phyloP scores from a whole-genome alignment of 2,888 invertebrate species.

The Andrena bicolor region DNA sequence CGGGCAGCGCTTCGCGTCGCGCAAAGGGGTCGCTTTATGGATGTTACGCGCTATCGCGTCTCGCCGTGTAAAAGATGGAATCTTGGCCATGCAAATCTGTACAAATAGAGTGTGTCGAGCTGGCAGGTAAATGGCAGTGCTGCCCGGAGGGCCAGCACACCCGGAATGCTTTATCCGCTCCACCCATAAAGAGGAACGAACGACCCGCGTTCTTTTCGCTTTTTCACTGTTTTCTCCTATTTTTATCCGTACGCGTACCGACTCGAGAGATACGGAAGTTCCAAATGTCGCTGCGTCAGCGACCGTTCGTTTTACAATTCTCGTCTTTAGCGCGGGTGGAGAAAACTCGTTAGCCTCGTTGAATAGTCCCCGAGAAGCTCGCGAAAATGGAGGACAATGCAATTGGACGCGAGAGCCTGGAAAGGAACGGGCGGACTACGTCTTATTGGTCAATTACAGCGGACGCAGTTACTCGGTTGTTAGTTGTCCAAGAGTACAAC shows the following conservation, averaged over 20 bases:
- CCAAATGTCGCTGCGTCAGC: conserved; percentile 36
- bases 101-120: neutral
- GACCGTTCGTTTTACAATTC: conserved; percentile 27
- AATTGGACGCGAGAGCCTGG: conserved; percentile 5
- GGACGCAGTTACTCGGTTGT: conserved; percentile 11
- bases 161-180: neutral
- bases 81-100: conserved; percentile 31
- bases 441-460: conserved; percentile 56
- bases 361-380: conserved; percentile 39
- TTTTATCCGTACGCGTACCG: neutral
- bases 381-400: conserved; percentile 41
- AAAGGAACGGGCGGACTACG: neutral
- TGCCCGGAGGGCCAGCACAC: neutral
- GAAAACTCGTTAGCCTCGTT: conserved; percentile 48
- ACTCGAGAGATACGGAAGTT: too few relatives aligned
- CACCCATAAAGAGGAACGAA: neutral
- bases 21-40: neutral
- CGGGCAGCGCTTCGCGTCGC: neutral
- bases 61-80: conserved; percentile 11
- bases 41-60: conserved; percentile 17
- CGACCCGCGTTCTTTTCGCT: neutral
- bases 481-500: conserved; percentile 44
- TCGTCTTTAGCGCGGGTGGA: conserved; percentile 18
- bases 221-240: neutral
- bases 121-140: neutral